phyloP scores from a whole-genome alignment of 2,888 invertebrate species.

The Drosophila villosipedis region DNA sequence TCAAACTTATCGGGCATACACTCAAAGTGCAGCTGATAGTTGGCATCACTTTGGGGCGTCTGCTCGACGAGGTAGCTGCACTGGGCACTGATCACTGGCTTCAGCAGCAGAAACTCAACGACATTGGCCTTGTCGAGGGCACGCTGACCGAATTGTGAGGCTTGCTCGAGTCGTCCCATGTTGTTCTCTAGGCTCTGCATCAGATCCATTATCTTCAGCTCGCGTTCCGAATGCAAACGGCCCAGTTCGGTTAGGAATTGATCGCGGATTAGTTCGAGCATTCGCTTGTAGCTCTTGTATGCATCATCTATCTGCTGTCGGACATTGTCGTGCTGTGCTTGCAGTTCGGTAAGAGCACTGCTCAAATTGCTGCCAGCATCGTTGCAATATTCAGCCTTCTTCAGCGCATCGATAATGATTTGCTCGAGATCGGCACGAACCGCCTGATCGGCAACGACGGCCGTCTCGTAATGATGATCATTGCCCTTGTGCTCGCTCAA shows the following conservation, averaged over 20 bases:
- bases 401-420: conserved; percentile 91
- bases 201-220: conserved; percentile 95
- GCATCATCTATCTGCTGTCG: conserved; percentile 93
- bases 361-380: conserved; percentile 91
- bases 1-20: conserved; percentile 93
- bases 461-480: conserved; percentile 93
- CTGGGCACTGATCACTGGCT: conserved; percentile 91
- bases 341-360: conserved; percentile 93
- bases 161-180: conserved; percentile 93
- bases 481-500: conserved; percentile 93
- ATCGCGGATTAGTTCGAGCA: conserved; percentile 93
- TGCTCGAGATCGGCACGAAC: conserved; percentile 91
- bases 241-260: conserved; percentile 90
- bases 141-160: conserved; percentile 93
- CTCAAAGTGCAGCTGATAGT: conserved; percentile 92
- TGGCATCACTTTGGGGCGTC: conserved; percentile 92
- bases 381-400: conserved; percentile 90
- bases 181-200: conserved; percentile 93
- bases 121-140: conserved; percentile 94
- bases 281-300: conserved; percentile 91
- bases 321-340: conserved; percentile 94
- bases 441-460: conserved; percentile 91
- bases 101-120: conserved; percentile 93
- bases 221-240: conserved; percentile 92
- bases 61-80: conserved; percentile 92